These are phyloP conservation scores for Turnix velox DNA, from an alignment of 2,113 vertebrate genomes.

Conservation along the genomic window DNA sequence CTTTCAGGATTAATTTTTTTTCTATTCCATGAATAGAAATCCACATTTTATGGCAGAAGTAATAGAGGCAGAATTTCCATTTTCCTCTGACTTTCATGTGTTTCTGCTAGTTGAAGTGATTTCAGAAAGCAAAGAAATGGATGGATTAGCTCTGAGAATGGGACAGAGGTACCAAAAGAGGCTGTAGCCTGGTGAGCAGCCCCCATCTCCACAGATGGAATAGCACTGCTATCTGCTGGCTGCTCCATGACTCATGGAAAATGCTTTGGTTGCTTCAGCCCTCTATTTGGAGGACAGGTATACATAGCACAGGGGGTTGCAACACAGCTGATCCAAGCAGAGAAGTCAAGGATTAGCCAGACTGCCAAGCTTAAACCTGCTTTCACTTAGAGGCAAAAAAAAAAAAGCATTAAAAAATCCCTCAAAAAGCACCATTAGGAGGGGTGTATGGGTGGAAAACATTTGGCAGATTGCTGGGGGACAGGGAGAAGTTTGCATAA, in stretches of 20 bases:
- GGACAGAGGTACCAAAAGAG: neutral
- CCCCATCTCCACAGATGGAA: neutral
- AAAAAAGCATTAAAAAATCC: neutral
- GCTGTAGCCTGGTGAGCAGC: neutral
- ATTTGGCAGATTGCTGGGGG: neutral
- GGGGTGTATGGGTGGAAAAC: neutral
- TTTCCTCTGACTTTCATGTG: neutral
- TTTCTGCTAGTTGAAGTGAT: neutral
- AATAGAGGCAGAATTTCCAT: neutral
- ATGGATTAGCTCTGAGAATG: neutral
- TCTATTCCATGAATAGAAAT: neutral
- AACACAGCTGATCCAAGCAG: neutral
- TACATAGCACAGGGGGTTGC: constrained; percentile 22
- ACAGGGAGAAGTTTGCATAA: neutral
- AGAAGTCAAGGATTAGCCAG: constrained; percentile 28
- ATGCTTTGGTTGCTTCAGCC: constrained; percentile 6
- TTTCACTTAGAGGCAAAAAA: neutral
- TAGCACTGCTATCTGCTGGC: constrained; percentile 61
- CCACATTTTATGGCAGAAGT: neutral
- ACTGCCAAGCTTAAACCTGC: neutral
- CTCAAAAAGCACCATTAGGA: neutral
- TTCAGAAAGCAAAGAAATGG: neutral
- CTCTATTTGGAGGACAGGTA: constrained; percentile 36
- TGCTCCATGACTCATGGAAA: constrained; percentile 59
- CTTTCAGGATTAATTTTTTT: neutral